Conservation (phyloP, 1,140 invertebrate species). For the Anastrepha ludens region DNA sequence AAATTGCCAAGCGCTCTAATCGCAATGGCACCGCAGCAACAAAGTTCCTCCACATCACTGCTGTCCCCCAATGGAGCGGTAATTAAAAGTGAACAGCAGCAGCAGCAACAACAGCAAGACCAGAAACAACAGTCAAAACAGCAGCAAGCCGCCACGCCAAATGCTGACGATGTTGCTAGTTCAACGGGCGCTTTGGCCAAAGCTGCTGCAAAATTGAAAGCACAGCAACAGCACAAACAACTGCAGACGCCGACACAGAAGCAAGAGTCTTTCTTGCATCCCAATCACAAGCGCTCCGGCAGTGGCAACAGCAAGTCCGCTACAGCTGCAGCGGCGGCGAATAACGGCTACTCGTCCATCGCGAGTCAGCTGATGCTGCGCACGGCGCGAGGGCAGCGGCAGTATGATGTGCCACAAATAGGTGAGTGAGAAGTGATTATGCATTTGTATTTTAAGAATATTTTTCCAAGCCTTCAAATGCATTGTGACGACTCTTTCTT, state of each 20-base stretch:
- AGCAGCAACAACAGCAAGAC: slow-evolving; percentile 22
- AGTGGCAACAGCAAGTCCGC: slow-evolving; percentile 34
- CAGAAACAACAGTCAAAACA: not conserved
- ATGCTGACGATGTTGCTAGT: not conserved
- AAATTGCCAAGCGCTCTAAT: slow-evolving; percentile 15
- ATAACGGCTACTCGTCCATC: slow-evolving; percentile 65
- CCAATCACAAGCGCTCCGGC: slow-evolving; percentile 69
- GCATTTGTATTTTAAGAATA: too few relatives aligned
- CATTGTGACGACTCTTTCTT: too few relatives aligned
- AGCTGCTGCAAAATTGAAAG: slow-evolving; percentile 8
- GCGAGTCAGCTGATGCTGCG: slow-evolving; percentile 80
- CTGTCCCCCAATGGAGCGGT: not conserved
- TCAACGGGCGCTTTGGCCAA: not conserved
- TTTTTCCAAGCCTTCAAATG: too few relatives aligned
- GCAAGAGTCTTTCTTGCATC: slow-evolving; percentile 58
- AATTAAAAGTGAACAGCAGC: slow-evolving; percentile 2
- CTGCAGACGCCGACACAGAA: slow-evolving; percentile 19
- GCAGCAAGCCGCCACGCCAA: not conserved
- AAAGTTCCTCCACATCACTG: slow-evolving; percentile 33
- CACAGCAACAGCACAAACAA: slow-evolving; percentile 9
- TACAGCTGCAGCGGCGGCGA: slow-evolving; percentile 53
- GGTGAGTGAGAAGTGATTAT: slow-evolving; percentile 76
- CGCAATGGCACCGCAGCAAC: not conserved
- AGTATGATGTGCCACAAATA: slow-evolving; percentile 83
- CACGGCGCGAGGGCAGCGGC: slow-evolving; percentile 78